These are phyloP conservation scores for Malacosoma neustria DNA, from an alignment of 2,888 invertebrate genomes.

Conservation along the genomic window DNA sequence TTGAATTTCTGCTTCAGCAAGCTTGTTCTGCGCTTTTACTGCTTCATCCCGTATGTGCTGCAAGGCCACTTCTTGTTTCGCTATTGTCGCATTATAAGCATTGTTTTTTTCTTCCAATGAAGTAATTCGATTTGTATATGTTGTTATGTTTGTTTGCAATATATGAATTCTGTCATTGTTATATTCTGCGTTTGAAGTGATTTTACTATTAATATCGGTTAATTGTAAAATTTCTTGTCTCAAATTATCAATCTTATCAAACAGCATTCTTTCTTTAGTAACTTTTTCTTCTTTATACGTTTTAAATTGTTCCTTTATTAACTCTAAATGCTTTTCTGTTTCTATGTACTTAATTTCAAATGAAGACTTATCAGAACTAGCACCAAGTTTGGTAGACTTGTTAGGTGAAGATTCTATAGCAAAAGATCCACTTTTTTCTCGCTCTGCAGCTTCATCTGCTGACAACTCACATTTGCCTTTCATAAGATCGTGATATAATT, in stretches of 20 bases:
- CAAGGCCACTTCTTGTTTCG: constrained; percentile 90
- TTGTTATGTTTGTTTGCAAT: constrained; percentile 80
- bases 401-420: constrained; percentile 44
- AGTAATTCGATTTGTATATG: constrained; percentile 90
- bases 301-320: constrained; percentile 87
- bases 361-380: constrained; percentile 29
- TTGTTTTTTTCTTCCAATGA: constrained; percentile 90
- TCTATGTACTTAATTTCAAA: constrained; percentile 65
- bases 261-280: constrained; percentile 88
- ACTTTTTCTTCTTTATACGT: constrained; percentile 89
- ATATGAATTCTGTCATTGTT: constrained; percentile 89
- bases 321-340: constrained; percentile 79
- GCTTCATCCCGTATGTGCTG: constrained; percentile 86
- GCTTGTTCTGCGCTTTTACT: constrained; percentile 80
- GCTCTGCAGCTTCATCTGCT: constrained; percentile 40
- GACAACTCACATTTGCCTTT: constrained; percentile 69
- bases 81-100: constrained; percentile 84
- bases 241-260: constrained; percentile 88
- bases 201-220: constrained; percentile 85
- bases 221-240: constrained; percentile 83
- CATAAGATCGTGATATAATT: constrained; percentile 80
- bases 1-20: constrained; percentile 85
- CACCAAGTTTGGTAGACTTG: constrained; percentile 31
- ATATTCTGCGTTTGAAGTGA: constrained; percentile 87
- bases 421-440: constrained; percentile 47